Conservation (phyloP, 2,888 invertebrate species). For the Argyresthia albistria region DNA sequence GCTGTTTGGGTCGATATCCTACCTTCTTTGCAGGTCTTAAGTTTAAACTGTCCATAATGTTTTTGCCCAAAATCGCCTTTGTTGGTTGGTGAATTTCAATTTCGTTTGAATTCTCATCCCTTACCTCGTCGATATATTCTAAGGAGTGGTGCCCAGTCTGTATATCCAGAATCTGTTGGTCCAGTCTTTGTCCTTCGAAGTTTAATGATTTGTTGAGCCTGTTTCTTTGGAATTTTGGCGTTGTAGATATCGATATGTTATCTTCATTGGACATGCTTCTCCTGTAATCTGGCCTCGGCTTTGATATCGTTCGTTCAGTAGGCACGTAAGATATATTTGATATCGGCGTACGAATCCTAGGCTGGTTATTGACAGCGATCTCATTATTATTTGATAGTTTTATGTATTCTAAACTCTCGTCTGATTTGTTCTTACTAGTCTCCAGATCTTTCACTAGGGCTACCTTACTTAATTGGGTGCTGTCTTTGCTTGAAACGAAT, state of each 20-base stretch:
- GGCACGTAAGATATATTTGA: constrained; percentile 55
- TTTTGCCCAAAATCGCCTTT: constrained; percentile 57
- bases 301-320: constrained; percentile 38
- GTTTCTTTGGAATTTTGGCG: constrained; percentile 63
- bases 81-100: constrained; percentile 48
- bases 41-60: constrained; percentile 63
- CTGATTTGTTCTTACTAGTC: constrained; percentile 52
- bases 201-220: constrained; percentile 63
- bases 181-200: constrained; percentile 57
- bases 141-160: constrained; percentile 63
- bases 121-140: constrained; percentile 55
- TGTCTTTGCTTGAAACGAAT: constrained; percentile 50
- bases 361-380: constrained; percentile 63
- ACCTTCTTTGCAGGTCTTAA: constrained; percentile 59
- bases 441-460: constrained; percentile 63
- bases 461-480: constrained; percentile 52
- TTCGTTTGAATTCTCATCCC: constrained; percentile 21
- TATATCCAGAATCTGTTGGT: constrained; percentile 64
- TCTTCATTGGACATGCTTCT: constrained; percentile 57
- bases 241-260: constrained; percentile 35
- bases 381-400: constrained; percentile 58
- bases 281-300: constrained; percentile 38
- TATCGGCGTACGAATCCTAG: constrained; percentile 61
- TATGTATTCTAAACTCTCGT: constrained; percentile 60
- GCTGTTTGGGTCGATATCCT: constrained; percentile 59